phyloP scores from a whole-genome alignment of 2,113 vertebrate genomes.

The Arizona elegans region DNA sequence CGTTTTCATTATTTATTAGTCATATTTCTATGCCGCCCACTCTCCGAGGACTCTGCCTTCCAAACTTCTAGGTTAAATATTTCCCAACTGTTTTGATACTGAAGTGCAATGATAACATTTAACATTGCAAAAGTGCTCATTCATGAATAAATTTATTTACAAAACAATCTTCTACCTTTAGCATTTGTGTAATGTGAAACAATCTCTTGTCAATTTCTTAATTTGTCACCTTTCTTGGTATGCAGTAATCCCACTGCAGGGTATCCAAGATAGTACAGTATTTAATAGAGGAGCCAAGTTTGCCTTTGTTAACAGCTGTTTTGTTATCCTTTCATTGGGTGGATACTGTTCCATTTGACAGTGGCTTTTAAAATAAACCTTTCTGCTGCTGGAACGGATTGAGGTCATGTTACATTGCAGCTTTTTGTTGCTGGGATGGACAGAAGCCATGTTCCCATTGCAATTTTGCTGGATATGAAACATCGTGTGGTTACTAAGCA shows the following conservation, averaged over 20 bases:
- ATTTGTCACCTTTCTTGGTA: constrained; percentile 7
- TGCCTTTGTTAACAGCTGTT: constrained; percentile 36
- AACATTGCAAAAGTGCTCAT: neutral
- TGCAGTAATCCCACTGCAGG: neutral
- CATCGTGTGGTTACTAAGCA: constrained; percentile 41
- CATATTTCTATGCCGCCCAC: too few species aligned
- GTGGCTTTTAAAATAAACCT: constrained; percentile 47
- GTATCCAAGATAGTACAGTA: neutral
- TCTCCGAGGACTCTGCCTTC: too few species aligned
- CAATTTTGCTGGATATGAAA: constrained; percentile 37
- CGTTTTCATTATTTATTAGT: neutral
- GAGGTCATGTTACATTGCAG: neutral
- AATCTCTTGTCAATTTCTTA: neutral
- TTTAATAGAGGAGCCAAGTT: neutral
- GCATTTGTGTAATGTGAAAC: neutral
- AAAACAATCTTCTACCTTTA: neutral
- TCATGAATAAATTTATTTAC: neutral
- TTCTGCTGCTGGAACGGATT: neutral
- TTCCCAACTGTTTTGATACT: neutral
- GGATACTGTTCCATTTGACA: constrained; percentile 28
- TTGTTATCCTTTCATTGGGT: constrained; percentile 13
- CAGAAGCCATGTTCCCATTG: neutral
- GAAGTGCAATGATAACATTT: neutral
- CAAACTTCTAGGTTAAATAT: neutral
- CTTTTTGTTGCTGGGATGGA: neutral